Base-by-base conservation (phyloP, 2,113 vertebrate species). In the Hippocampus guttulatus region DNA sequence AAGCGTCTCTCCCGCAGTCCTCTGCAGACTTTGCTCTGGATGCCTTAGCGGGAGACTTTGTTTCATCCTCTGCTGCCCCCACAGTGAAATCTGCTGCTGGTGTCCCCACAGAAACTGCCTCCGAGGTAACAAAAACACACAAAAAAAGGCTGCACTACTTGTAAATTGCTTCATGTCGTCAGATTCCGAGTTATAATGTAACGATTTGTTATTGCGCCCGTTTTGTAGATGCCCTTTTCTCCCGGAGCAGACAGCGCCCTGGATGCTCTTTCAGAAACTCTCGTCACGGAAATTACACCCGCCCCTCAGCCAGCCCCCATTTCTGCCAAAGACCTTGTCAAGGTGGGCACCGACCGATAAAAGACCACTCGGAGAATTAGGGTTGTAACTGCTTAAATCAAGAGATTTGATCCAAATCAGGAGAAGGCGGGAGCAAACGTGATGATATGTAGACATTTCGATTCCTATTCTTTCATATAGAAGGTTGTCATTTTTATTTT, bases 191-290 rank as follows among this genome's bases (percentile, higher is more conserved):
- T n/a, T 30, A 5, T 21, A 54, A 12, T 20, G 52, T 8, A 11
- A 11, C 5, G n/a, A 58, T 64, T 45, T 45, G n/a, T 73, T n/a
- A 61, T 12, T 69, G 25, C 67, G 16, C 75, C 33, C 74, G 38
- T 27, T 77, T 25, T 67, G 18, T 45, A n/a, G 33, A 1, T 8
- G 45, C 78, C 92, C 91, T 38, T 90, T 81, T 54, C 64, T 21
- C 55, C 55, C 0, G 85, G 67, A 23, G 73, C 85, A 27, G 69
- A 78, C 47, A 74, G 52, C 5, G 91, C 92, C 60, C 67, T 93
- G 58, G 91, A 92, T 18, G 85, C 84, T 69, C 85, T 93, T 38
- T 93, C 91, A 21, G 84, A 91, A 74, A 90, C 90, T 45, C 75
- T 93, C 54, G 75, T 52, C 1, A 61, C 58, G 68, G 90, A 89